Evolutionary conservation across 2,797 vertebrate genomes (phyloP), one percentile per base, ranked within the genome.

Genomic region (Chrosomus eos): DNA sequence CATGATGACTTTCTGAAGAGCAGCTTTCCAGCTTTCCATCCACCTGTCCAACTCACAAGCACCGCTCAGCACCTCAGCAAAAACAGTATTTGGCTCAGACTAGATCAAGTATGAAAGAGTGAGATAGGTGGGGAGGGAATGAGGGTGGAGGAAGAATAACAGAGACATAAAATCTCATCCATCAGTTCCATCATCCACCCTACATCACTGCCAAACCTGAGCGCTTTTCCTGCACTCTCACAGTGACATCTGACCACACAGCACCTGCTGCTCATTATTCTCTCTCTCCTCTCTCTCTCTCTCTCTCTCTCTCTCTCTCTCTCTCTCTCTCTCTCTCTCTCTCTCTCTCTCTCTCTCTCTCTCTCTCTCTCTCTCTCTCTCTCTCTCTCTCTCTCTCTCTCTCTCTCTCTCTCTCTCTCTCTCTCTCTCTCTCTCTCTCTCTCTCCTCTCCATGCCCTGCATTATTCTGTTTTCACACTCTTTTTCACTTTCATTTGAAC

Each of bases 1-100:
- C 38, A 19, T 90, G 86, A 86, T 89, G 89, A 87, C 90, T 85
- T 64, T 88, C 45, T 70, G 40, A 74, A 72, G 77, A 73, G 64
- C 76, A 62, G 73, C 80, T 58, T 23, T 85, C 60, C 53, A 5
- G 40, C 76, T 83, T 73, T 86, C 71, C 23, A 80, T 72, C 60
- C 70, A 71, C 51, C 68, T 66, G 38, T 72, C 75, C 3, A 11
- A 10, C 45, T 82, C 70, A 71, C 78, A n/a, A 82, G 72, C 83
- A 78, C 73, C 2, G 40, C 67, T 77, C 64, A 80, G 53, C 38
- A 51, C 74, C 68, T 76, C 80, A 33, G 64, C 8, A 38, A 76
- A 86, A 85, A 67, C 74, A 71, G 28, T 77, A 51, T 67, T 66
- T 53, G 78, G 36, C 48, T 88, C 80, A 51, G 60, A 26, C 45